Percentiles rank a stretch among this genome's conserved stretches.
phyloP scores from a whole-genome alignment of 2,797 vertebrate genomes.

The Crypturellus tataupa region DNA sequence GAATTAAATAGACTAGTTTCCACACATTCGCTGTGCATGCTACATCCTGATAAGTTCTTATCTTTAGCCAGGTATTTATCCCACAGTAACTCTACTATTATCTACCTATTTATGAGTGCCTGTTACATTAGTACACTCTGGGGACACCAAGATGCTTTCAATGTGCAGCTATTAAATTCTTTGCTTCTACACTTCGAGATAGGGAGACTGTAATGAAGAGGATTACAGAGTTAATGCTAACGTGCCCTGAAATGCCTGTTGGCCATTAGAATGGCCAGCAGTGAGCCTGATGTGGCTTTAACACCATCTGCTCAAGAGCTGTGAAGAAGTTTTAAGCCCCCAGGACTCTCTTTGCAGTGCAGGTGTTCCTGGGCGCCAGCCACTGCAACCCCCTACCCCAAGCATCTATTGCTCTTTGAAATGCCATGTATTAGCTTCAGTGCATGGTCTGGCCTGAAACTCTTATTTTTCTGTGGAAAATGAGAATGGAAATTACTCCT shows the following conservation, averaged over 20 bases:
- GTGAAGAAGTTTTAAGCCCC: not conserved
- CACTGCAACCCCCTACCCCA: not conserved
- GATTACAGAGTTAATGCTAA: not conserved
- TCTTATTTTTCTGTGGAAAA: not conserved
- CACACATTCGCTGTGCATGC: not conserved
- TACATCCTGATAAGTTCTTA: not conserved
- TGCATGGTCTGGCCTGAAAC: not conserved
- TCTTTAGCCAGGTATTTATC: not conserved
- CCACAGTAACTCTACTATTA: not conserved
- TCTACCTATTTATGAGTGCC: accelerated
- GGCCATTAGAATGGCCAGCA: not conserved
- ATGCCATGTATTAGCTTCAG: not conserved
- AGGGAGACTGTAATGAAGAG: not conserved
- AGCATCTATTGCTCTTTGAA: not conserved
- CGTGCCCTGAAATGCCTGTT: not conserved
- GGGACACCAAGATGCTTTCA: not conserved
- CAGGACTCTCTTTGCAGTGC: not conserved
- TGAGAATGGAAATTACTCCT: not conserved
- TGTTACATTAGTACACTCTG: not conserved
- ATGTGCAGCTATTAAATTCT: not conserved
- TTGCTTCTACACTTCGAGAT: not conserved
- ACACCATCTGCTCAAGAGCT: not conserved
- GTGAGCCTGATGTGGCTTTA: not conserved
- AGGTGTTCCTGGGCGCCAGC: not conserved
- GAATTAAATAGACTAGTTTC: not conserved